Evolutionary conservation across 2,113 vertebrate genomes (phyloP), one percentile per base, ranked within the genome.

Genomic region (Prietella phreatophila): DNA sequence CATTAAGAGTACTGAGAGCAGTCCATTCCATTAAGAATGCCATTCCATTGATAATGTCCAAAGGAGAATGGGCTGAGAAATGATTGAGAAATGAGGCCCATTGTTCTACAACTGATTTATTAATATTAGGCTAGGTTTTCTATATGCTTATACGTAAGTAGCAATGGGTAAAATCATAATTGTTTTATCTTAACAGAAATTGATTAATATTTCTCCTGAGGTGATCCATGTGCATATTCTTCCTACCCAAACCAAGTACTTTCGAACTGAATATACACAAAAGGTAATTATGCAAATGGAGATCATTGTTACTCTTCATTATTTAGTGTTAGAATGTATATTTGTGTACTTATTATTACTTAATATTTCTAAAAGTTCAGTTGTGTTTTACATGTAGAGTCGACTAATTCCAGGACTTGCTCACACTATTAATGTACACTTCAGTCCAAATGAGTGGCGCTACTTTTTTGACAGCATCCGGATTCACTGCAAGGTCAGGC

Each of bases 381-480:
- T 85, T 17, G 86, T 67, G 61, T 89, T 91, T 86, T 85, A 53
- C 15, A 76, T 93, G n/a, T 88, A 99, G 98, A 92, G 94, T 89
- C 94, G 92, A 14, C 95, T 99, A 79, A 93, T 97, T 63, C 98
- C 98, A 0, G 98, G 98, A 86, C 94, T 99, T 85, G 95, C 96
- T 6, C 96, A 96, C 83, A 91, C 63, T 0, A 75, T 97, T 85
- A 95, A 92, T n/a, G 88, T 98, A 56, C 93, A 92, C 11, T 98
- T 99, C 93, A 94, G 92, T 79, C 97, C 98, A 20, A 95, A 98
- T 86, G 97, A 98, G 91, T 99, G 97, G 97, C 92, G 96, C 0
- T 98, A 99, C 92, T 99, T 98, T 90, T 97, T 97, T 36, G 98
- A 99, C 91, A 96, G 97, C 90, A 91, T 99, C 65, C 95, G 94